Conservation (phyloP, 2,113 vertebrate genomes). For the Callospermophilus lateralis region DNA sequence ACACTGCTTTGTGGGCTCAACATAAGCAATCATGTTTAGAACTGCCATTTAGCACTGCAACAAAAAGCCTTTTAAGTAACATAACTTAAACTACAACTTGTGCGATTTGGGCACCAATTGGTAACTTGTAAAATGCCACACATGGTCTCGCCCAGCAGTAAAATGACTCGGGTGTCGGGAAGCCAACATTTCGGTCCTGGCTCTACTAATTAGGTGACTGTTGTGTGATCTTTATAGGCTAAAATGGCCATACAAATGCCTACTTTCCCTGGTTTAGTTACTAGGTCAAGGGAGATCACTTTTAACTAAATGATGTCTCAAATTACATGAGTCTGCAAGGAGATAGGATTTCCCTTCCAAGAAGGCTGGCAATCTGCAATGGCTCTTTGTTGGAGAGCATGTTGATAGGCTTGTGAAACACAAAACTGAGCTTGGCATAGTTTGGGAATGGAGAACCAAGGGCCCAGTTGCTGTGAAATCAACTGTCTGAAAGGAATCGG, state of each 20-base stretch:
- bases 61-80: neutral
- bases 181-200: neutral
- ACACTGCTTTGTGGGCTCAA: neutral
- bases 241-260: neutral
- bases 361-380: neutral
- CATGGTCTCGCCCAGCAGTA: neutral
- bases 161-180: neutral
- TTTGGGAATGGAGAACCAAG: neutral
- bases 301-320: constrained; percentile 39
- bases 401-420: neutral
- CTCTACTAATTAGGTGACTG: neutral
- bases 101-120: neutral
- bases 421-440: neutral
- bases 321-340: neutral
- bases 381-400: neutral
- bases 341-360: neutral
- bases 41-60: neutral
- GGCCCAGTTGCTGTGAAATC: neutral
- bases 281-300: neutral
- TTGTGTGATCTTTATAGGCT: neutral
- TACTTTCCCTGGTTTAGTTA: neutral
- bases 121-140: neutral
- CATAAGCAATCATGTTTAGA: neutral
- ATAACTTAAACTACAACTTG: neutral
- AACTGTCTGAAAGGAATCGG: neutral